Evolutionary conservation across 2,888 invertebrate species (phyloP).

Genomic region (Rhingia rostrata): DNA sequence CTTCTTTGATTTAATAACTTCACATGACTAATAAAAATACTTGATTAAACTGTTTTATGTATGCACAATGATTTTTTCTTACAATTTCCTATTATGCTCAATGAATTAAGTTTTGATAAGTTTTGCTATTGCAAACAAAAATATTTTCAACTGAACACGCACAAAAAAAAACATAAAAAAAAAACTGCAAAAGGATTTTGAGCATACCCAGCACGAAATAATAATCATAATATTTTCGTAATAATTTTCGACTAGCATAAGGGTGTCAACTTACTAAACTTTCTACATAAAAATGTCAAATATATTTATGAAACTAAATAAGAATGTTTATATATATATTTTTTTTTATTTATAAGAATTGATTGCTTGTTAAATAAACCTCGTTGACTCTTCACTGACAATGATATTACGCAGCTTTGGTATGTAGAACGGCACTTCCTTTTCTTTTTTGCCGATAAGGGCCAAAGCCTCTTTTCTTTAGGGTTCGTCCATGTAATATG

Average conservation of each 20-base stretch:
- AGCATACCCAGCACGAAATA: slow-evolving; percentile 20
- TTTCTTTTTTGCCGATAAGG: slow-evolving; percentile 78
- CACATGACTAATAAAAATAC: no score
- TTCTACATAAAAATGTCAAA: slow-evolving; percentile 35
- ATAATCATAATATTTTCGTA: not conserved
- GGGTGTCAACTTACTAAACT: slow-evolving; percentile 10
- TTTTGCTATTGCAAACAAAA: not conserved
- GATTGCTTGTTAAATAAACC: slow-evolving; percentile 76
- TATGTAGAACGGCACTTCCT: slow-evolving; percentile 80
- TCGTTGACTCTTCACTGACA: slow-evolving; percentile 77
- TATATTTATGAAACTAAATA: slow-evolving; percentile 24
- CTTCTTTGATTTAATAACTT: no score
- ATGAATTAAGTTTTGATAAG: slow-evolving; percentile 7
- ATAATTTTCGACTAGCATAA: slow-evolving; percentile 19
- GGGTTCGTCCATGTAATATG: slow-evolving; percentile 7
- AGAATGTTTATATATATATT: no score
- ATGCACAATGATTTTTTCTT: no score
- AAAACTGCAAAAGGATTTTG: slow-evolving; percentile 23
- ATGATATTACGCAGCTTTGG: slow-evolving; percentile 79
- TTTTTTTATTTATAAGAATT: slow-evolving; percentile 12
- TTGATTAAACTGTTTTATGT: no score
- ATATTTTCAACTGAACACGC: slow-evolving; percentile 3
- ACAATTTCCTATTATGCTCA: slow-evolving; percentile 2
- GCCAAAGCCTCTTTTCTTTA: slow-evolving; percentile 24
- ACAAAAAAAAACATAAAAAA: not conserved